phyloP scores from a whole-genome alignment of 2,797 vertebrate species.

The Cottoperca gobio region DNA sequence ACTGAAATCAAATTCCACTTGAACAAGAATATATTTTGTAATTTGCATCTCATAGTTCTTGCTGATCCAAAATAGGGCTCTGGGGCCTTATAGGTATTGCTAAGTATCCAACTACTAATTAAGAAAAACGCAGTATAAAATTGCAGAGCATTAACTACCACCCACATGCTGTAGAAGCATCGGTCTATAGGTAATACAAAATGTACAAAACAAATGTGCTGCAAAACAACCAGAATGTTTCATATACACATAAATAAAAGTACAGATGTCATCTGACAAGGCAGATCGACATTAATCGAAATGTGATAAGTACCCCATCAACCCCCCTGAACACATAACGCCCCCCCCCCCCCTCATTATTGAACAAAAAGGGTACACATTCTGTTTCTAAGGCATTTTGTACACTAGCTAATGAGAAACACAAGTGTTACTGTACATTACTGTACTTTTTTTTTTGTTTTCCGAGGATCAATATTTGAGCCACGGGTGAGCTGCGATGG shows the following conservation, averaged over 20 bases:
- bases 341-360: slow-evolving; percentile 12
- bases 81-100: slow-evolving; percentile 76
- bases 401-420: slow-evolving; percentile 72
- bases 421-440: slow-evolving; percentile 55
- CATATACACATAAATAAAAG: slow-evolving; percentile 81
- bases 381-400: slow-evolving; percentile 83
- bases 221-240: slow-evolving; percentile 80
- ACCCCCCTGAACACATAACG: slow-evolving; percentile 12
- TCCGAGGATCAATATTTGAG: slow-evolving; percentile 88
- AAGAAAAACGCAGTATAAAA: slow-evolving; percentile 84
- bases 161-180: slow-evolving; percentile 86
- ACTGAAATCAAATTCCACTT: slow-evolving; percentile 58
- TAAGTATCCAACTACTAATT: slow-evolving; percentile 73
- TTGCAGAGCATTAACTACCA: slow-evolving; percentile 79
- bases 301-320: slow-evolving; percentile 40
- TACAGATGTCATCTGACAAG: slow-evolving; percentile 59
- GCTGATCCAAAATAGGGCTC: slow-evolving; percentile 44
- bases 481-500: slow-evolving; percentile 96
- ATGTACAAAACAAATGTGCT: slow-evolving; percentile 84
- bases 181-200: slow-evolving; percentile 83
- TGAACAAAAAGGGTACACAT: slow-evolving; percentile 65
- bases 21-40: slow-evolving; percentile 49
- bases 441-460: slow-evolving; percentile 39
- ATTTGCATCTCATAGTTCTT: slow-evolving; percentile 67
- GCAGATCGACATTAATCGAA: slow-evolving; percentile 68